Conservation (phyloP, 2,113 vertebrate species). For the Butorides virescens region DNA sequence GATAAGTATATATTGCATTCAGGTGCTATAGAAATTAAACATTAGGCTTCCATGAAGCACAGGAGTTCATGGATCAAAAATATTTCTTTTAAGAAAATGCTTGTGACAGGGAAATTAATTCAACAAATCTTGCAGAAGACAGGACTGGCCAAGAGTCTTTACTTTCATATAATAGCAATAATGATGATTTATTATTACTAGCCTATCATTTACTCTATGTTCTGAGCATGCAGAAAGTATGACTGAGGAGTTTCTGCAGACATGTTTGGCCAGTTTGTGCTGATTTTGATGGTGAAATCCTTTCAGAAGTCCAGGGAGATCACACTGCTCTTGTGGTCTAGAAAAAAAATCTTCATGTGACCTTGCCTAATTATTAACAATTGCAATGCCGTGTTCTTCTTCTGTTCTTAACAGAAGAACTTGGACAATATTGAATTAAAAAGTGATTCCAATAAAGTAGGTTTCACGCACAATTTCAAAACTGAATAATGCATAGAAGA, state of each 20-base stretch:
- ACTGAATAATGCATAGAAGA: background rate
- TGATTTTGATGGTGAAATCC: background rate
- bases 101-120: background rate
- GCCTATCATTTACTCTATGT: background rate
- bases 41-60: background rate
- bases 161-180: background rate
- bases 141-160: background rate
- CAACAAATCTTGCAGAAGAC: background rate
- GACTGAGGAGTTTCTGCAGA: background rate
- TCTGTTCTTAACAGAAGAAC: background rate
- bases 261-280: background rate
- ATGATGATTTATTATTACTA: background rate
- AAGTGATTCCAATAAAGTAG: background rate
- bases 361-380: background rate
- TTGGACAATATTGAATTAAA: background rate
- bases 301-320: background rate
- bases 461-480: background rate
- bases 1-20: background rate
- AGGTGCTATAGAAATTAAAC: background rate
- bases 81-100: background rate
- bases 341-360: background rate
- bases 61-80: background rate
- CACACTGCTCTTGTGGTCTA: background rate
- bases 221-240: background rate
- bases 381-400: background rate